Evolutionary conservation across 2,797 vertebrate genomes (phyloP), one percentile per base, ranked within the genome.

Genomic region (Gymnodraco acuticeps): DNA sequence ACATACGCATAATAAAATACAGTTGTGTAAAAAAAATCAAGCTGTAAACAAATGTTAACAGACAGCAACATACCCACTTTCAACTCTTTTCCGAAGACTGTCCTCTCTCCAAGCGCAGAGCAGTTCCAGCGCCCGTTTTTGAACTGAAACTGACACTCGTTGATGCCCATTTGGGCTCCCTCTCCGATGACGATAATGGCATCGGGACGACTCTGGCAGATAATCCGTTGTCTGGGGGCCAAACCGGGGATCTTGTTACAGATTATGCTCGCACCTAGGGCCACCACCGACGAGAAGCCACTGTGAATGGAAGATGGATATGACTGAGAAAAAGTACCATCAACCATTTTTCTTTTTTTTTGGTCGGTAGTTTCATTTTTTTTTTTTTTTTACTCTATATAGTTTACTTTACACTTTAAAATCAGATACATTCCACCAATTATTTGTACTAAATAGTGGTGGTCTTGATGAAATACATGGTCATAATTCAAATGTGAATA

Each of bases 111-210:
- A 73, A 99, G 94, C 5, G 98, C 98, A 0, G 98, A 99, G 94
- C 98, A 99, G 94, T 99, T 99, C 98, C 98, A 99, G 78, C 98
- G 97, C 58, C 97, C 97, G 69, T 96, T 96, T 85, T 95, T 97
- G 92, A 99, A 99, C 95, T 99, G 98, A 87, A 99, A 99, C 93
- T 99, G 98, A 93, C 98, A 99, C 95, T 99, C 98, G 85, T 98
- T 97, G 92, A 99, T 97, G 91, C 97, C 98, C 98, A 99, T 98
- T 93, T 99, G 98, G 14, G 96, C 98, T 84, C 98, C 98, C 93
- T 99, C 97, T 92, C 97, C 98, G 73, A 99, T 99, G 93, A 99
- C 97, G 86, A 99, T 98, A 90, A 99, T 98, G 90, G 98, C 98
- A 95, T 99, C 98, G 10, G 98, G 98, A 81, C 98, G 96, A 95